Conservation (phyloP, 2,113 vertebrate genomes). For the Sander vitreus region DNA sequence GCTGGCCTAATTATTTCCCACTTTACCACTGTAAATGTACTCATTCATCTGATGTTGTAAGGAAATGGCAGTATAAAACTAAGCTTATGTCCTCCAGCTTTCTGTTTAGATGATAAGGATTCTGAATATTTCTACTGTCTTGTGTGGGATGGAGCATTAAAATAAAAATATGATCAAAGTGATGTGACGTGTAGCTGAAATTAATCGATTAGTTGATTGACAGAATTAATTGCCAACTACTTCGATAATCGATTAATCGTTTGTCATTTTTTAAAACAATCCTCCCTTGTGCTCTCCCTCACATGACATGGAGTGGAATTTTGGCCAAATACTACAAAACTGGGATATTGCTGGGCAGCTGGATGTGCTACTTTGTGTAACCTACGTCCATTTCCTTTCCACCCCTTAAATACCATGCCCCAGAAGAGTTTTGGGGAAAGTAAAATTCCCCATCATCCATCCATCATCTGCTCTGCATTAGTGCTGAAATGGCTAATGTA, state of each 20-base stretch:
- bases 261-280: background rate
- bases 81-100: background rate
- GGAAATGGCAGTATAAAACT: constrained; percentile 1
- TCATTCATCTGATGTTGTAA: background rate
- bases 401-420: constrained; percentile 61
- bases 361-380: constrained; percentile 53
- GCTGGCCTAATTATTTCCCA: constrained; percentile 2
- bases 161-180: background rate
- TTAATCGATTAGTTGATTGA: background rate
- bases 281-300: background rate
- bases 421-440: constrained; percentile 40
- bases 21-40: constrained; percentile 10
- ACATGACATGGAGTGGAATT: constrained; percentile 3
- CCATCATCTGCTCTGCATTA: constrained; percentile 73
- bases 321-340: constrained; percentile 21
- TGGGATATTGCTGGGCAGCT: constrained; percentile 49
- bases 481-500: constrained; percentile 33
- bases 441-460: constrained; percentile 51
- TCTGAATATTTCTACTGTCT: background rate
- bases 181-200: background rate
- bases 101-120: background rate
- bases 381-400: constrained; percentile 25
- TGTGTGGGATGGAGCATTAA: background rate
- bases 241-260: background rate
- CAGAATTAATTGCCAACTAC: background rate